These are phyloP conservation scores for Homarus americanus DNA, from an alignment of 1,140 invertebrate genomes.

Conservation along the genomic window DNA sequence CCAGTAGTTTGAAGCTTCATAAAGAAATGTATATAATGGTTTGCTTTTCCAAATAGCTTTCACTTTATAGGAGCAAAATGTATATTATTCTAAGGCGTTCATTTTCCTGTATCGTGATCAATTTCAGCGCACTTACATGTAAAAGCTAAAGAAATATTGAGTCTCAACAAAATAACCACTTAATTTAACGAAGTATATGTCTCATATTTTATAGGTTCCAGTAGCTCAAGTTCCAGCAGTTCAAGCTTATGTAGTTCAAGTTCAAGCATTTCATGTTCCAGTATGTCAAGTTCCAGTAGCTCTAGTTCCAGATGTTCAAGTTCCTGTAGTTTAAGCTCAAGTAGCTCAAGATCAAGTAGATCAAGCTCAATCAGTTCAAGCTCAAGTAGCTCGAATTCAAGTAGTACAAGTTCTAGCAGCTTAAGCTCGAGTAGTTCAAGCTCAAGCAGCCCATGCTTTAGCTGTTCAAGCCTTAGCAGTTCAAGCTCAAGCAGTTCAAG, in stretches of 20 bases:
- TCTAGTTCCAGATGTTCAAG: slow-evolving; percentile 17
- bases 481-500: slow-evolving; percentile 3
- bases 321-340: slow-evolving; percentile 18
- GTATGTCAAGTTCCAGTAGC: background rate
- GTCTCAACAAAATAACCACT: no score
- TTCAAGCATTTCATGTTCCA: background rate
- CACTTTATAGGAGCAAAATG: no score
- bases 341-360: background rate
- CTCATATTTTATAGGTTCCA: background rate
- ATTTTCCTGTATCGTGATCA: no score
- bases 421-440: slow-evolving; percentile 35
- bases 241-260: slow-evolving; percentile 16
- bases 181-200: no score
- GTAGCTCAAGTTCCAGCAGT: background rate
- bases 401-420: slow-evolving; percentile 6
- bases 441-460: slow-evolving; percentile 12
- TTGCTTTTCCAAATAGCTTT: no score
- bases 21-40: no score
- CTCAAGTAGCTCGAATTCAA: slow-evolving; percentile 34
- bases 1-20: no score
- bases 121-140: no score
- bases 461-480: background rate
- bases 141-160: no score
- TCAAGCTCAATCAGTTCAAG: background rate
- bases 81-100: no score